phyloP scores from a whole-genome alignment of 2,888 invertebrate species.

The Epirrhoe alternata region DNA sequence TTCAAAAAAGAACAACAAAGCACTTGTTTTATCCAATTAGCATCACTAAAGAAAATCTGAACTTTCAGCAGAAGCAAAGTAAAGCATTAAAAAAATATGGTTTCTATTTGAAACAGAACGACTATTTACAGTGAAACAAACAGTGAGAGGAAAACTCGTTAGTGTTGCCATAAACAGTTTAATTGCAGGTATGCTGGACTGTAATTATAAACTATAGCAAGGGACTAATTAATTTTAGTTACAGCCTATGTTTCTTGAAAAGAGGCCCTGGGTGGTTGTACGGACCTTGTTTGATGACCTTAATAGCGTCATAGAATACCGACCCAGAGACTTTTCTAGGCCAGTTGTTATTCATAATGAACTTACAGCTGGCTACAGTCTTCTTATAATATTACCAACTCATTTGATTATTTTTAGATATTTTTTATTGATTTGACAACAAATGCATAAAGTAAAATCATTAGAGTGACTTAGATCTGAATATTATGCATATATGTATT shows the following conservation, averaged over 20 bases:
- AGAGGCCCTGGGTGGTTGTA: neutral
- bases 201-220: constrained; percentile 35
- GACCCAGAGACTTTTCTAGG: neutral
- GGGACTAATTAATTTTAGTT: constrained; percentile 43
- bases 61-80: neutral
- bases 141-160: constrained; percentile 43
- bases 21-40: constrained; percentile 6
- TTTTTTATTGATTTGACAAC: no score
- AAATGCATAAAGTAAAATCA: no score
- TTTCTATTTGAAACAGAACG: constrained; percentile 28
- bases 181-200: constrained; percentile 43
- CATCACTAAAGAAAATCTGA: neutral
- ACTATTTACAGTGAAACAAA: neutral
- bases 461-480: no score
- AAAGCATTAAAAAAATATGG: neutral
- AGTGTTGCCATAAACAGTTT: constrained; percentile 53
- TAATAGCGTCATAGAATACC: neutral
- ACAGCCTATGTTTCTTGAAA: constrained; percentile 6
- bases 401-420: no score
- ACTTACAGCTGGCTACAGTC: no score
- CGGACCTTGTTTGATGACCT: constrained; percentile 4
- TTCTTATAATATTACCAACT: no score
- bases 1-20: neutral
- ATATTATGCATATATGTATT: no score
- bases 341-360: no score